Percentiles rank a stretch among this genome's conserved stretches.
Evolutionary conservation across 2,888 invertebrate genomes (phyloP).

Genomic region (Odontothrips loti): DNA sequence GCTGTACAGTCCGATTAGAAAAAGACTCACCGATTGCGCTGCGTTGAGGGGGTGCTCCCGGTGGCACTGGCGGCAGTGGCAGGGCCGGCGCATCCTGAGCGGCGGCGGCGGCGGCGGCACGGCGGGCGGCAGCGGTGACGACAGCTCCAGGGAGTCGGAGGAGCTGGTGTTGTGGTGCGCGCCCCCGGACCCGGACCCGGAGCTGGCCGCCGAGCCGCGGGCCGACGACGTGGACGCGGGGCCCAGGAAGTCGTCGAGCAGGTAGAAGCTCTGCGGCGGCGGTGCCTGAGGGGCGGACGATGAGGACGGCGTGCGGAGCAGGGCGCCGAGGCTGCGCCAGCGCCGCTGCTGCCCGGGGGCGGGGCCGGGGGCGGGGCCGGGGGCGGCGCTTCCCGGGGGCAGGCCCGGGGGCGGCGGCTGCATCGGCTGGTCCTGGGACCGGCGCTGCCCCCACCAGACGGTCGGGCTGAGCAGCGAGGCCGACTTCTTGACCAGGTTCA

Average conservation of each 20-base stretch:
- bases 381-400: conserved; percentile 38
- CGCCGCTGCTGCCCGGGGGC: conserved; percentile 45
- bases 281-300: conserved; percentile 43
- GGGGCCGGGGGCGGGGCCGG: conserved; percentile 37
- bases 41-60: conserved; percentile 35
- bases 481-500: conserved; percentile 41
- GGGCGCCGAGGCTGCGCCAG: conserved; percentile 50
- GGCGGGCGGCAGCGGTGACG: conserved; percentile 48
- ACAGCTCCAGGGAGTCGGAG: conserved; percentile 45
- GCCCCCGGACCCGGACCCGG: conserved; percentile 43
- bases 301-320: conserved; percentile 45
- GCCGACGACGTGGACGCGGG: conserved; percentile 44
- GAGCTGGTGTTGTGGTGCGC: conserved; percentile 40
- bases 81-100: conserved; percentile 38
- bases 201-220: conserved; percentile 51
- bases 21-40: neutral
- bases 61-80: conserved; percentile 38
- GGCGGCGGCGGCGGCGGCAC: conserved; percentile 49
- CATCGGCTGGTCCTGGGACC: conserved; percentile 40
- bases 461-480: conserved; percentile 41
- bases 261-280: conserved; percentile 50
- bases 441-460: conserved; percentile 41
- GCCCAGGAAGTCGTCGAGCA: conserved; percentile 50
- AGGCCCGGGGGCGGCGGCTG: conserved; percentile 40
- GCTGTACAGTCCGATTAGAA: neutral